Percentiles rank a stretch among this genome's conserved stretches.
These are phyloP conservation scores for Etheostoma spectabile DNA, from an alignment of 2,113 vertebrate genomes.

Conservation along the genomic window DNA sequence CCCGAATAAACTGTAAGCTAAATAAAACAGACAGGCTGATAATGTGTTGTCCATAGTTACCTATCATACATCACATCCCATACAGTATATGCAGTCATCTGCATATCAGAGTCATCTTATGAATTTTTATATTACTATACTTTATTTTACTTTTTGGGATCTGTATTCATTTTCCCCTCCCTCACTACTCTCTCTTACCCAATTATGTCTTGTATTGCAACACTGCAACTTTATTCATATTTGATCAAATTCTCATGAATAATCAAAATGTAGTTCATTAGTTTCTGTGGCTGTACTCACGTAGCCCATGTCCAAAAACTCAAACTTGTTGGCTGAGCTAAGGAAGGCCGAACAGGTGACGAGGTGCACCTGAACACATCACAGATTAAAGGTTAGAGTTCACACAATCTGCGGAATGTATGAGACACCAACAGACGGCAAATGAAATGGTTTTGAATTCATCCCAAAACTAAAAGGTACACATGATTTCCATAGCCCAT, in stretches of 20 bases:
- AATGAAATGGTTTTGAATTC: not conserved
- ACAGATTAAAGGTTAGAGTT: conserved; percentile 22
- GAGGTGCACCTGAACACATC: conserved; percentile 86
- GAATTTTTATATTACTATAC: not conserved
- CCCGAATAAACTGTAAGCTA: not conserved
- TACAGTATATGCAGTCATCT: not conserved
- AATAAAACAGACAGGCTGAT: too few relatives aligned
- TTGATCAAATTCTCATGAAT: not conserved
- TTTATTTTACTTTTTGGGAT: not conserved
- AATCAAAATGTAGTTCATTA: not conserved
- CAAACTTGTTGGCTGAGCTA: conserved; percentile 92
- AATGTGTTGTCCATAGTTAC: not conserved
- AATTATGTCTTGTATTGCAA: not conserved
- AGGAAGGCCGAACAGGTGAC: conserved; percentile 94
- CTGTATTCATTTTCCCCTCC: too few relatives aligned
- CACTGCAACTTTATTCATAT: not conserved
- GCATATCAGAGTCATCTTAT: not conserved
- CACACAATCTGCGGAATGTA: not conserved
- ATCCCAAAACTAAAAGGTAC: not conserved
- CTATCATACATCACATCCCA: not conserved
- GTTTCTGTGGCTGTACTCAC: conserved; percentile 82
- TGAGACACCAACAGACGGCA: not conserved
- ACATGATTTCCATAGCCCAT: not conserved
- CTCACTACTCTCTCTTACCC: not conserved
- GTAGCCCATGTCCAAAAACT: conserved; percentile 94